Conservation (phyloP, 2,888 invertebrate species). For the Schrankia costaestrigalis region DNA sequence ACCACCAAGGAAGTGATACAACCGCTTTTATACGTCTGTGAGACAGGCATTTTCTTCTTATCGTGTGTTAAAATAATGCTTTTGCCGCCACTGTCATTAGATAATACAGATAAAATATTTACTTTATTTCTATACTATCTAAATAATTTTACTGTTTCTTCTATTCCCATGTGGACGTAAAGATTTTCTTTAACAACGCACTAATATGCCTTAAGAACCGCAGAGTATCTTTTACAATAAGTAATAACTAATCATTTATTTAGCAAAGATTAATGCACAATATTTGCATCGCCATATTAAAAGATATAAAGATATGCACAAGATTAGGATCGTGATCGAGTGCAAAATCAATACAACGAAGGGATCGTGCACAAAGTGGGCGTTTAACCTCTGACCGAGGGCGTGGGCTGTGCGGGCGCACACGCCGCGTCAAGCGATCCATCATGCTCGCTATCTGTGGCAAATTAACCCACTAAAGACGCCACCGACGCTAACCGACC, state of each 20-base stretch:
- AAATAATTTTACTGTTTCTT: no score
- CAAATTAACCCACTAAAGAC: conserved; percentile 70
- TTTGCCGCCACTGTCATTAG: conserved; percentile 39
- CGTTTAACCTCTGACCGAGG: conserved; percentile 72
- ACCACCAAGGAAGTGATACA: conserved; percentile 37
- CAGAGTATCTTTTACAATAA: no score
- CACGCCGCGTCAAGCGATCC: conserved; percentile 67
- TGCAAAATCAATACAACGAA: conserved; percentile 71
- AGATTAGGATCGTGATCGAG: conserved; percentile 63
- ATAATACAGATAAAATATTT: no score
- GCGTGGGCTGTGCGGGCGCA: conserved; percentile 58
- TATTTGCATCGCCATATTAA: conserved; percentile 31
- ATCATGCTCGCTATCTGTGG: conserved; percentile 68
- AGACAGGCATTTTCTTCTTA: conserved; percentile 38
- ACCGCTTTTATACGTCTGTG: conserved; percentile 36
- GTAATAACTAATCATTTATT: conserved; percentile 24
- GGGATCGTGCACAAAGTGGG: conserved; percentile 75
- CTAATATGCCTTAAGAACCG: no score
- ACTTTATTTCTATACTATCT: no score
- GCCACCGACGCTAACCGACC: conserved; percentile 51
- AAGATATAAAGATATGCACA: conserved; percentile 47
- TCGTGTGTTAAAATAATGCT: conserved; percentile 39
- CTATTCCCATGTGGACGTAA: no score
- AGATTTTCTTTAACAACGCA: no score
- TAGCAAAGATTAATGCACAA: conserved; percentile 16